A percentile compares a stretch with the other conserved stretches of the same genome.
Evolutionary conservation across 1,140 invertebrate genomes (phyloP).

Genomic region (Atta colombica): DNA sequence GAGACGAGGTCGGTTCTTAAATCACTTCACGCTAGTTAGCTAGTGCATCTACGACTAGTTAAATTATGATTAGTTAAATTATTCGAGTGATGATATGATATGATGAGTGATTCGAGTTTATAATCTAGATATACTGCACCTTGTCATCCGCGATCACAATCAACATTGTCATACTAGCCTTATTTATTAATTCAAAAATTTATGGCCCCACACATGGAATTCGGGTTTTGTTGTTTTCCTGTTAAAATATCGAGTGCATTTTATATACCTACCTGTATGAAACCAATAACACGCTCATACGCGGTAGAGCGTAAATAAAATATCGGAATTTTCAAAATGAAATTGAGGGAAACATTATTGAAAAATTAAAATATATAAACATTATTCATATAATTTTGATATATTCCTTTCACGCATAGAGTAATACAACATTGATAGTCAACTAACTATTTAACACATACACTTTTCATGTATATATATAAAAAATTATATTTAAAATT

Average conservation of each 20-base stretch:
- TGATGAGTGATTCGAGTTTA: background rate
- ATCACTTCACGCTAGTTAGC: background rate
- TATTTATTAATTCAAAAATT: slow-evolving; percentile 63
- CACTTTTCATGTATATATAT: background rate
- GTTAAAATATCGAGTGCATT: slow-evolving; percentile 47
- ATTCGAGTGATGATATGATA: slow-evolving; percentile 17
- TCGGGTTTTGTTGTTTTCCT: slow-evolving; percentile 46
- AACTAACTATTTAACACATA: background rate
- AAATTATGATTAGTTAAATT: slow-evolving; percentile 31
- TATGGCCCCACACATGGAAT: slow-evolving; percentile 6
- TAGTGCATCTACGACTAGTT: background rate
- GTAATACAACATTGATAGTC: background rate
- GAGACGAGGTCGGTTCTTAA: slow-evolving; percentile 34
- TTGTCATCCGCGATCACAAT: slow-evolving; percentile 33
- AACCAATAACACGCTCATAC: slow-evolving; percentile 40
- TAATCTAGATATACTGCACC: slow-evolving; percentile 38
- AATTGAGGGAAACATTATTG: slow-evolving; percentile 13
- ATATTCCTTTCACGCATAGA: background rate
- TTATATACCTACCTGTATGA: slow-evolving; percentile 24
- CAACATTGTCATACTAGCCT: background rate
- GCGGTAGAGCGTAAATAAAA: slow-evolving; percentile 51
- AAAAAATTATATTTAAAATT: background rate
- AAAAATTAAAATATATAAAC: background rate
- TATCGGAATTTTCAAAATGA: slow-evolving; percentile 22
- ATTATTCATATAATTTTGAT: slow-evolving; percentile 45